Base-by-base conservation (phyloP, 2,888 invertebrate genomes). In the Gastracanthus pulcherrimus region DNA sequence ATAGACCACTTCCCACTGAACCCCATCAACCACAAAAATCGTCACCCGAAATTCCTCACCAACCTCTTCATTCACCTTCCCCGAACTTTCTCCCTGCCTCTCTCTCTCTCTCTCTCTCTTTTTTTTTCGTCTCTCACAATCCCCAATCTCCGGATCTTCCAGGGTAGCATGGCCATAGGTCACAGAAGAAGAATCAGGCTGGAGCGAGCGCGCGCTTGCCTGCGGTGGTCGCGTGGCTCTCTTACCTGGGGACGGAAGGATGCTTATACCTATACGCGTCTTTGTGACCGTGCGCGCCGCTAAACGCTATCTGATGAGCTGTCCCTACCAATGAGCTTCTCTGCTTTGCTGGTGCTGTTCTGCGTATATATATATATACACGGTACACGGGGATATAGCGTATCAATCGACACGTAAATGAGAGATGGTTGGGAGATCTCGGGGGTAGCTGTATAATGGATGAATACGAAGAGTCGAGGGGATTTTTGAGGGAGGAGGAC, bases 251-350 rank as follows among this genome's bases (percentile, higher is more conserved):
- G 29, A 36, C 34, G 69, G 13, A 70, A 71, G 29, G 55, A 34
- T 19, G 55, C 51, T n/a, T n/a, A n/a, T n/a, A n/a, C 51, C 55
- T 23, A 67, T 31, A 69, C n/a, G n/a, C n/a, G 48, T 77, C 76
- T 82, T 80, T 84, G 74, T 82, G 72, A 82, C 55, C 78, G n/a
- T n/a, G n/a, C n/a, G n/a, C n/a, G 76, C 70, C 75, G 85, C 85
- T 88, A 88, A 89, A 89, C 82, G 87, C 87, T 90, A 90, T 90
- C 90, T 88, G 90, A 90, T 90, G 88, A 88, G 86, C 87, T 86
- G 87, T 89, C 89, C 84, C 84, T 83, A 82, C 86, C 86, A 86
- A 89, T 87, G 86, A 89, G 83, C 84, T 78, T 85, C 82, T 79
- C 34, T 38, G 45, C 62, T 34, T 62, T 64, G 58, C 51, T 69